Evolutionary conservation across 2,113 vertebrate genomes (phyloP), one percentile per base, ranked within the genome.

Genomic region (Nannobrachium achirus): DNA sequence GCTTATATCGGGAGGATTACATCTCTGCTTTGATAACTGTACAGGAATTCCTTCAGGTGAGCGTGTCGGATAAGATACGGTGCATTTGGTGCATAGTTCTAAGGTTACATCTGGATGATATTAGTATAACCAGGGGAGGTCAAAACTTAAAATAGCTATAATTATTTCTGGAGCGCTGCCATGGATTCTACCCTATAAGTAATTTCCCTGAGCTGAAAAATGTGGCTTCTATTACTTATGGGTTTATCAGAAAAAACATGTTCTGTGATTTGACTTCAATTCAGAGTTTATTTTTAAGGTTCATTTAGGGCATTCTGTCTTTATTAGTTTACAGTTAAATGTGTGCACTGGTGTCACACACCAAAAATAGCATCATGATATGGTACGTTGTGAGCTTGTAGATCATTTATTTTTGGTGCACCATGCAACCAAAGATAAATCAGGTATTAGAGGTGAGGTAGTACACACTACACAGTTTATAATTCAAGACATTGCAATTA

Each of bases 231-330:
- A 66, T 61, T 10, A 10, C 8, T 11, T 8, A 75, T 65, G 52
- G 44, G 56, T 46, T 57, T 33, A 59, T 74, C 41, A 33, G 13
- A 25, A 57, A 48, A 49, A 44, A 42, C 60, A 42, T 48, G 33
- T 44, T 8, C 42, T n/a, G 55, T 56, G 41, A 65, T 69, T 59
- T 71, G 2, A 63, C 59, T 75, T 66, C 41, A 69, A 33, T 60
- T 3, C 66, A 33, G 25, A 33, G 25, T 33, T 33, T 5, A 33
- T 33, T 33, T 33, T 33, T 33, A 4, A 33, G 25, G 25, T 33
- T 33, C 25, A 33, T 33, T 33, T 33, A 5, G 25, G 25, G 25
- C 25, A 33, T 33, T 33, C 25, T 33, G 25, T 33, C 25, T 33
- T 33, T 33, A 33, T 33, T 33, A 33, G 25, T 33, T 33, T 33